Conservation (phyloP, 2,797 vertebrate genomes). For the Melanotaenia parkinsoni region DNA sequence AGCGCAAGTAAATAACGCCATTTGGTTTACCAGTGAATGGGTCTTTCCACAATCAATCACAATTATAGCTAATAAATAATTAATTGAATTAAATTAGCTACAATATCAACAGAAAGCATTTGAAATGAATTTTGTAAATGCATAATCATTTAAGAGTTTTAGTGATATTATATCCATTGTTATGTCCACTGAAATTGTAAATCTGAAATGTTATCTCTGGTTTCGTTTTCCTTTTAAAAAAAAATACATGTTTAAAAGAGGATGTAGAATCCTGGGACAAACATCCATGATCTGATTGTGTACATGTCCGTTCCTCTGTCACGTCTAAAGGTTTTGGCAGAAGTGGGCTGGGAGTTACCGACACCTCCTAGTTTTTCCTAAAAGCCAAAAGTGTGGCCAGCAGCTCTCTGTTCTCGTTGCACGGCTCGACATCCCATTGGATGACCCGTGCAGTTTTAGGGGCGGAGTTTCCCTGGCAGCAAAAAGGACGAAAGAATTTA, state of each 20-base stretch:
- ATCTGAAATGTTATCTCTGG: not conserved
- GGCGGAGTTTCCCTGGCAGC: slow-evolving; percentile 86
- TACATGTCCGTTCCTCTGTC: slow-evolving; percentile 48
- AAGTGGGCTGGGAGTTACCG: slow-evolving; percentile 75
- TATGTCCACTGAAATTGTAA: not conserved
- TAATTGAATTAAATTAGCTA: not conserved
- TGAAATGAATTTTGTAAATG: not conserved
- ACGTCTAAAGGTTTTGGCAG: slow-evolving; percentile 65
- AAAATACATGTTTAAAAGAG: slow-evolving; percentile 1
- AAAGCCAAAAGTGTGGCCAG: slow-evolving; percentile 74
- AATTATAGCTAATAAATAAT: not conserved
- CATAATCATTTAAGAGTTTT: not conserved
- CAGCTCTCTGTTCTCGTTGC: slow-evolving; percentile 57
- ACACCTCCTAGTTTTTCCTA: slow-evolving; percentile 73
- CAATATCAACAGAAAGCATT: too few relatives aligned
- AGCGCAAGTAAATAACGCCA: not conserved
- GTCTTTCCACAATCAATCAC: not conserved
- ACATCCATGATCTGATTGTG: slow-evolving; percentile 43
- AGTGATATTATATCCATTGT: not conserved
- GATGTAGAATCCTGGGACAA: slow-evolving; percentile 17
- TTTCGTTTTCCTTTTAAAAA: not conserved
- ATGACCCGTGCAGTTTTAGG: slow-evolving; percentile 47
- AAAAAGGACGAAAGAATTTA: slow-evolving; percentile 87
- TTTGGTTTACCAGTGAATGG: slow-evolving; percentile 17
- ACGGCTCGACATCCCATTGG: slow-evolving; percentile 86